Evolutionary conservation across 2,797 vertebrate genomes (phyloP).

Genomic region (Glyptemys insculpta): DNA sequence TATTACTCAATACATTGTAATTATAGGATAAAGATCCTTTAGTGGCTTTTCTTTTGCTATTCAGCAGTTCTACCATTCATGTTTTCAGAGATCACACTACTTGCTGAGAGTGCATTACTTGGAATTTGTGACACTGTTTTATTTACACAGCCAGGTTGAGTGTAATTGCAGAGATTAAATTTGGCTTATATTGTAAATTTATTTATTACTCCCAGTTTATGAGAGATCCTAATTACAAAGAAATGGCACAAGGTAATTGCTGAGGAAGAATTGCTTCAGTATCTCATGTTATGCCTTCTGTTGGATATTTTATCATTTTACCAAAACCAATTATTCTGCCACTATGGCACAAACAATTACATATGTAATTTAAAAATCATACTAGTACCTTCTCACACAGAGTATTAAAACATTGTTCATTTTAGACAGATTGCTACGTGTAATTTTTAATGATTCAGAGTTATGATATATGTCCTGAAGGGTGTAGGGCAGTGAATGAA

Average conservation of each 20-base stretch:
- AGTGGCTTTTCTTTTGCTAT: slow-evolving; percentile 5
- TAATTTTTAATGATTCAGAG: slow-evolving; percentile 48
- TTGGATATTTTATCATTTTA: slow-evolving; percentile 54
- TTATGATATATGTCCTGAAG: neutral
- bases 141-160: slow-evolving; percentile 30
- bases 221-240: slow-evolving; percentile 59
- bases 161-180: slow-evolving; percentile 54
- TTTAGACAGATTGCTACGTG: slow-evolving; percentile 70
- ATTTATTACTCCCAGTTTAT: slow-evolving; percentile 60
- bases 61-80: slow-evolving; percentile 41
- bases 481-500: slow-evolving; percentile 26
- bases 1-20: accelerated
- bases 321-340: slow-evolving; percentile 64
- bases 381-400: slow-evolving; percentile 64
- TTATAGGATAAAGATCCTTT: neutral
- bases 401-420: slow-evolving; percentile 71
- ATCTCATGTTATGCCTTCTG: slow-evolving; percentile 25
- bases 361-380: slow-evolving; percentile 70
- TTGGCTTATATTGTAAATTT: slow-evolving; percentile 61
- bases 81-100: slow-evolving; percentile 29
- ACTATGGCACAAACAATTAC: slow-evolving; percentile 74
- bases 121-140: slow-evolving; percentile 24
- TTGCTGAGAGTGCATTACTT: neutral
- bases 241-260: slow-evolving; percentile 58
- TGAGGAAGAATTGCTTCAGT: slow-evolving; percentile 27